phyloP scores from a whole-genome alignment of 2,888 invertebrate genomes.

The Deilephila elpenor region DNA sequence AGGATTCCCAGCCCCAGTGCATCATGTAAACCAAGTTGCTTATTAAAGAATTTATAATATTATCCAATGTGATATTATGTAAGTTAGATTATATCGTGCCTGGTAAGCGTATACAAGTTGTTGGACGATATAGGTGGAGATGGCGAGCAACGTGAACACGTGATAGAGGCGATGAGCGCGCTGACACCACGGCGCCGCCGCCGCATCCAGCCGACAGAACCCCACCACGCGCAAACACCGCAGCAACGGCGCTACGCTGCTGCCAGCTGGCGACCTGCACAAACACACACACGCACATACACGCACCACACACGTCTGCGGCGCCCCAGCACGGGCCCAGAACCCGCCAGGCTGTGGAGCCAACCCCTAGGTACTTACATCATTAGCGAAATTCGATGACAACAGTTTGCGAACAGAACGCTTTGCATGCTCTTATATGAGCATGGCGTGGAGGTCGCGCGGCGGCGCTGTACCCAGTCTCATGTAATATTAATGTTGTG shows the following conservation, averaged over 20 bases:
- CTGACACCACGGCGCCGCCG: neutral
- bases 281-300: neutral
- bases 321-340: too few species aligned
- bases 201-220: constrained; percentile 45
- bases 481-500: constrained; percentile 1
- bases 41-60: too few species aligned
- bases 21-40: too few species aligned
- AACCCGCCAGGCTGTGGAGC: neutral
- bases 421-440: neutral
- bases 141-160: constrained; percentile 49
- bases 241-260: constrained; percentile 52
- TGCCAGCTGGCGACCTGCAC: constrained; percentile 42
- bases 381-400: neutral
- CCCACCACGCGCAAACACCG: constrained; percentile 48
- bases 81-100: constrained; percentile 37
- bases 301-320: neutral
- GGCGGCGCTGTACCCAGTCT: neutral
- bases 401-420: neutral
- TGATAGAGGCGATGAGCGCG: constrained; percentile 46
- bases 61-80: neutral
- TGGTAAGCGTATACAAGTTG: constrained; percentile 61
- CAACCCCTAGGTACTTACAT: neutral
- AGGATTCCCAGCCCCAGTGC: too few species aligned
- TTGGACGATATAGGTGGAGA: constrained; percentile 57
- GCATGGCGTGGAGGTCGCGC: neutral